A percentile compares a stretch with the other conserved stretches of the same genome.
Evolutionary conservation across 1,140 invertebrate genomes (phyloP).

Genomic region (Diabrotica undecimpunctata): DNA sequence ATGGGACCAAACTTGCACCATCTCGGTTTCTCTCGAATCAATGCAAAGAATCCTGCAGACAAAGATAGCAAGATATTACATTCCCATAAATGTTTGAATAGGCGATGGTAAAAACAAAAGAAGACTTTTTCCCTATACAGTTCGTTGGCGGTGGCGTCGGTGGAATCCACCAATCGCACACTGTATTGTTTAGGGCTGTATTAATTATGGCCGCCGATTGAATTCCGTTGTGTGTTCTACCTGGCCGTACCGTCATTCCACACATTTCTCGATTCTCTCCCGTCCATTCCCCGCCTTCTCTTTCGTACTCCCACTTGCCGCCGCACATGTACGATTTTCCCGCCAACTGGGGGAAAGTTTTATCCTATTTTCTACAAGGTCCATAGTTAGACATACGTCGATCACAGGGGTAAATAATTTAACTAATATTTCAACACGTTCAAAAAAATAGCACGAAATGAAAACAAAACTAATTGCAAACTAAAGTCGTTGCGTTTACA

Average conservation of each 20-base stretch:
- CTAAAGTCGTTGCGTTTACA: no score
- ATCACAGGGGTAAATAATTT: no score
- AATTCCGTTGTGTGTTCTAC: constrained; percentile 40
- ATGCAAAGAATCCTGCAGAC: constrained; percentile 21
- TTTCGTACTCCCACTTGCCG: constrained; percentile 11
- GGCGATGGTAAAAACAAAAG: constrained; percentile 28
- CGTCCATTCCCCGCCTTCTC: constrained; percentile 24
- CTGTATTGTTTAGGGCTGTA: constrained; percentile 34
- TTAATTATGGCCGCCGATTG: constrained; percentile 42
- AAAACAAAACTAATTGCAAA: no score
- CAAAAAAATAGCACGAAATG: no score
- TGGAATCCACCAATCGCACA: constrained; percentile 26
- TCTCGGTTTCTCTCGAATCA: constrained; percentile 19
- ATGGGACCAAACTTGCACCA: not conserved
- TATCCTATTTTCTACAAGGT: no score
- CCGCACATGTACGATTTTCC: constrained; percentile 19
- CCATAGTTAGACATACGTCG: no score
- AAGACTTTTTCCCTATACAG: constrained; percentile 26
- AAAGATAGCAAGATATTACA: constrained; percentile 24
- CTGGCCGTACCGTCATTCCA: constrained; percentile 38
- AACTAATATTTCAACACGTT: no score
- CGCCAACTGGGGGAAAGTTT: no score
- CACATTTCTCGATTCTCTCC: constrained; percentile 31
- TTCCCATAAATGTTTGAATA: constrained; percentile 32
- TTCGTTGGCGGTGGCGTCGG: not conserved